Conservation (phyloP, 1,140 invertebrate species). For the Eufriesea mexicana region DNA sequence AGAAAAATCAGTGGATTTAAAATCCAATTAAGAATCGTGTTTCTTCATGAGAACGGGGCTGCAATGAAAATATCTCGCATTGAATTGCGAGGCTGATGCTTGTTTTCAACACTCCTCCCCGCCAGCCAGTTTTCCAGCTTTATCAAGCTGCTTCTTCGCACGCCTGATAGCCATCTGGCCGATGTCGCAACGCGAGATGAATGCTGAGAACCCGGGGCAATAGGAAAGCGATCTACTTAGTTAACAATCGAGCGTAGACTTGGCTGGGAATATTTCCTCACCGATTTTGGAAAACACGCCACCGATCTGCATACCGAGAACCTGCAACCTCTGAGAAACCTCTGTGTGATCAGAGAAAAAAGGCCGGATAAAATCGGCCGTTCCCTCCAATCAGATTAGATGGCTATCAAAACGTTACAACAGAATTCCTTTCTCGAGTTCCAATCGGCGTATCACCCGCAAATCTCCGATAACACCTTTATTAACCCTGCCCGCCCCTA, state of each 20-base stretch:
- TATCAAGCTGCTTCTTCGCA: background rate
- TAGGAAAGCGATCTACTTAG: slow-evolving; percentile 15
- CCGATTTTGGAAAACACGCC: background rate
- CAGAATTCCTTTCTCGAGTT: background rate
- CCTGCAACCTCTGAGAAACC: background rate
- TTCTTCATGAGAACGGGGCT: background rate
- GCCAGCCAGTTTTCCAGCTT: background rate
- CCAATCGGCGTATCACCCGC: background rate
- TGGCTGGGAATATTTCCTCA: background rate
- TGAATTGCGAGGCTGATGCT: background rate
- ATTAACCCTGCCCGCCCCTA: background rate
- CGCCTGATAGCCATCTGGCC: background rate
- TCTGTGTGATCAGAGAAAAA: too few relatives aligned
- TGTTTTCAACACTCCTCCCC: background rate
- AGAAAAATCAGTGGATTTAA: background rate
- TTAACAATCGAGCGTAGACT: background rate
- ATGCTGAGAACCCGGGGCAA: background rate
- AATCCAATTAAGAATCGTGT: background rate
- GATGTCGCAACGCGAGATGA: background rate
- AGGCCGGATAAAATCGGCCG: background rate
- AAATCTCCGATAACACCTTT: background rate
- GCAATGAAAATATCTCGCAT: background rate
- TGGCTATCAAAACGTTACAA: background rate
- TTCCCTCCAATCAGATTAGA: background rate
- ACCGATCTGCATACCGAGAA: background rate